These are phyloP conservation scores for Ceyx melanurus DNA, from an alignment of 2,113 vertebrate genomes.

Conservation along the genomic window DNA sequence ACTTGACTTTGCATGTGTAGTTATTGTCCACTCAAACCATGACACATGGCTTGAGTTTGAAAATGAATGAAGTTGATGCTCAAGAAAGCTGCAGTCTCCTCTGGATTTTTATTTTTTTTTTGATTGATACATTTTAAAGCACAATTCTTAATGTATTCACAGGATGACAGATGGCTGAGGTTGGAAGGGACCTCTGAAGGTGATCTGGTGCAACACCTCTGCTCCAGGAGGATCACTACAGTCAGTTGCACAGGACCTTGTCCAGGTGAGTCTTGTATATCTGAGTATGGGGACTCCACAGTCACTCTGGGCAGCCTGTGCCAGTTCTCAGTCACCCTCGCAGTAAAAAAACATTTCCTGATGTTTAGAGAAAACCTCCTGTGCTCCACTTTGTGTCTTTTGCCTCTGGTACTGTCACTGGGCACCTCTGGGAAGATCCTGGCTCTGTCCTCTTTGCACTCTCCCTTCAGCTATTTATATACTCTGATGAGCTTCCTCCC, in stretches of 20 bases:
- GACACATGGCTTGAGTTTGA: not conserved
- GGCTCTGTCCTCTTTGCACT: not conserved
- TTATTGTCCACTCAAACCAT: not conserved
- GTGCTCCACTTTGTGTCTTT: not conserved
- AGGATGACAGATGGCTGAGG: not conserved
- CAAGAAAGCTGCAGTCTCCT: not conserved
- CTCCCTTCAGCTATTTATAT: not conserved
- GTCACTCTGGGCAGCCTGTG: not conserved
- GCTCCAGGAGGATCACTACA: not conserved
- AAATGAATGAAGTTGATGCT: not conserved
- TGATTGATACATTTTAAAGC: not conserved
- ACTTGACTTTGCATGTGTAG: not conserved
- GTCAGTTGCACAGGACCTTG: not conserved
- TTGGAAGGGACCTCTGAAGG: not conserved
- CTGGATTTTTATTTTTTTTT: not conserved
- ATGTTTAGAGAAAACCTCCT: not conserved
- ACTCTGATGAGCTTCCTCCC: not conserved
- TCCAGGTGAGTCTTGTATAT: not conserved
- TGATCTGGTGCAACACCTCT: not conserved
- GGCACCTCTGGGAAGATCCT: not conserved
- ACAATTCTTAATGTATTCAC: not conserved
- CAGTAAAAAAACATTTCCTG: not conserved
- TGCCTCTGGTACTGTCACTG: not conserved
- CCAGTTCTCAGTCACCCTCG: not conserved
- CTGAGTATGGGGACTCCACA: not conserved